These are phyloP conservation scores for Mormyrus proboscirostris DNA, from an alignment of 2,797 vertebrate species.

Conservation along the genomic window DNA sequence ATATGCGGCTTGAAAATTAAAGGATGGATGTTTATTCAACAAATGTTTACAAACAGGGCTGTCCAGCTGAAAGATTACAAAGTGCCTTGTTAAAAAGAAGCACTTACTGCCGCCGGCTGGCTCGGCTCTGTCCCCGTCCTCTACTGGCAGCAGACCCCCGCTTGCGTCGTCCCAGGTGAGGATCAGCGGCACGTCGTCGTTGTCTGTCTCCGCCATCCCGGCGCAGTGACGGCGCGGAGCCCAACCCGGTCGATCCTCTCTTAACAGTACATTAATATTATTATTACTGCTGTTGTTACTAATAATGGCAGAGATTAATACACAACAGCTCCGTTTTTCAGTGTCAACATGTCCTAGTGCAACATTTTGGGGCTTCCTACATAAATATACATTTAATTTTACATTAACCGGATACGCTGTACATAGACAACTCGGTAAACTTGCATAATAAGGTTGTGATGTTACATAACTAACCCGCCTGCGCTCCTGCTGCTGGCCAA, in stretches of 20 bases:
- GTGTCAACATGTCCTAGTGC: neutral
- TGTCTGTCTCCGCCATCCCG: conserved; percentile 63
- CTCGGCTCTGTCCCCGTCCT: conserved; percentile 58
- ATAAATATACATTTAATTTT: neutral
- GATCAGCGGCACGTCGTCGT: conserved; percentile 91
- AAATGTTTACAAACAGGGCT: neutral
- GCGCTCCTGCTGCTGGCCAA: neutral
- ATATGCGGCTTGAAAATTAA: neutral
- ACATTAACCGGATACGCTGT: neutral
- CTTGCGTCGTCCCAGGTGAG: conserved; percentile 80
- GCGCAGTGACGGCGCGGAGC: neutral
- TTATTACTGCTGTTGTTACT: neutral
- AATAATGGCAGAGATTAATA: neutral
- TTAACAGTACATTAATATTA: neutral
- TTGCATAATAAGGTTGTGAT: neutral
- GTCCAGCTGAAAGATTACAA: neutral
- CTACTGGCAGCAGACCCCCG: conserved; percentile 58
- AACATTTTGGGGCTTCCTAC: neutral
- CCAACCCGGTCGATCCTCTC: neutral
- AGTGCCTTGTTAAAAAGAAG: neutral
- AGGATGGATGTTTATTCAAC: neutral
- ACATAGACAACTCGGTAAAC: neutral
- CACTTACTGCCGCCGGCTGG: conserved; percentile 72
- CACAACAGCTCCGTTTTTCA: neutral
- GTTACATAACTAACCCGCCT: neutral